Evolutionary conservation across 2,888 invertebrate species (phyloP).

Genomic region (Eristalis tenax): DNA sequence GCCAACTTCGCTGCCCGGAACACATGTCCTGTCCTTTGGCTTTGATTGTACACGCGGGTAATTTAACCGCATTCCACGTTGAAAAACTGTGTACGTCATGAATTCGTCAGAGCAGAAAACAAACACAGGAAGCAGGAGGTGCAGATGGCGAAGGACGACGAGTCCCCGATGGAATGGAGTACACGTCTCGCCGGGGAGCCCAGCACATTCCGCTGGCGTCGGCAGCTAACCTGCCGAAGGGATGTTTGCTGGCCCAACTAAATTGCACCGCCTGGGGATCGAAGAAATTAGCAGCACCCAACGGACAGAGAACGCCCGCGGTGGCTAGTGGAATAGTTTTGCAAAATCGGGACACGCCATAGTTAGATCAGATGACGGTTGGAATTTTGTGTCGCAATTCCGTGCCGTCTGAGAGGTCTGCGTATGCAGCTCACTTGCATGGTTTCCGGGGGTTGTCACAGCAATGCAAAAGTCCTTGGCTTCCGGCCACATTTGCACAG

Average conservation of each 20-base stretch:
- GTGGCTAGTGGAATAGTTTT: not conserved
- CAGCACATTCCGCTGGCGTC: not conserved
- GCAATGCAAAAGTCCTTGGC: no score
- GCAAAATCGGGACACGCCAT: not conserved
- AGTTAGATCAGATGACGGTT: no score
- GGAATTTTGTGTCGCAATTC: no score
- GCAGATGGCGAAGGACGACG: not conserved
- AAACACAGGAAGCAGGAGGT: constrained; percentile 51
- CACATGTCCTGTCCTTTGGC: constrained; percentile 48
- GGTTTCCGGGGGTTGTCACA: no score
- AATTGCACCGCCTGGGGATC: not conserved
- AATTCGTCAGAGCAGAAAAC: constrained; percentile 65
- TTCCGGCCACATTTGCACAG: no score
- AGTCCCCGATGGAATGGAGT: not conserved
- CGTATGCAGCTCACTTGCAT: no score
- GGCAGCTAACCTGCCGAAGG: not conserved
- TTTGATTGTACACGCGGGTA: constrained; percentile 52
- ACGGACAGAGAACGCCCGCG: no score
- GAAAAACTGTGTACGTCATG: constrained; percentile 46
- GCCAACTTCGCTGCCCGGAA: constrained; percentile 24
- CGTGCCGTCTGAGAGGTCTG: no score
- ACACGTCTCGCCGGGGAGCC: not conserved
- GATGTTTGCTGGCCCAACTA: not conserved
- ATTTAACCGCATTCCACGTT: constrained; percentile 61
- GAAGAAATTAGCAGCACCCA: not conserved